Evolutionary conservation across 37 sponge, comb jelly and placozoan genomes (phyloP).

Genomic region (Ephydatia muelleri): DNA sequence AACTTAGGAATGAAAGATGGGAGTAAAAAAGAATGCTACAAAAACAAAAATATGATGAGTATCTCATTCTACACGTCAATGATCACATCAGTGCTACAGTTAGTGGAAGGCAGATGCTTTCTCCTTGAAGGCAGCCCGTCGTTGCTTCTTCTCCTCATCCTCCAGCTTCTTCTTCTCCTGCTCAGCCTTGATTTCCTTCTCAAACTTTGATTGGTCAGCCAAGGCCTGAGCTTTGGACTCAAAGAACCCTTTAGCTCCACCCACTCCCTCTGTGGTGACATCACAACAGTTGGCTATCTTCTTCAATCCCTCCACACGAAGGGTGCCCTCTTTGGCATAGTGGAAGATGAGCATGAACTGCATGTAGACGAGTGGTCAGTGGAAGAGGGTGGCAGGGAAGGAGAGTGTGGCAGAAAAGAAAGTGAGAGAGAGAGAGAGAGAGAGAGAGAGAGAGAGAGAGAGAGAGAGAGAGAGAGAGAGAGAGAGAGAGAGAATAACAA

Average conservation of each 20-base stretch:
- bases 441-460: too few species aligned
- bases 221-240: slow-evolving; percentile 84
- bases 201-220: slow-evolving; percentile 75
- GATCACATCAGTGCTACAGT: not conserved
- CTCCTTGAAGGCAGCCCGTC: slow-evolving; percentile 86
- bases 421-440: too few species aligned
- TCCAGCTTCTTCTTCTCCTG: slow-evolving; percentile 89
- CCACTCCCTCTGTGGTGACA: slow-evolving; percentile 85
- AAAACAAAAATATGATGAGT: too few species aligned
- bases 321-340: slow-evolving; percentile 77
- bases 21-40: too few species aligned
- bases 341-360: slow-evolving; percentile 93
- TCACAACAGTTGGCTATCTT: slow-evolving; percentile 82
- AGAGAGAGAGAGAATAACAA: too few species aligned
- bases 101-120: slow-evolving; percentile 83
- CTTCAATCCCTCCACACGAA: slow-evolving; percentile 78
- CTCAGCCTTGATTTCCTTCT: slow-evolving; percentile 86
- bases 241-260: slow-evolving; percentile 92
- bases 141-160: slow-evolving; percentile 69
- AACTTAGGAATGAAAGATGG: too few species aligned
- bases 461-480: too few species aligned
- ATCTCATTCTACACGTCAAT: not conserved
- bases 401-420: not conserved
- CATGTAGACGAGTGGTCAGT: not conserved
- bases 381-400: not conserved